Base-by-base conservation (phyloP, 2,113 vertebrate genomes). In the Donacobius atricapilla region DNA sequence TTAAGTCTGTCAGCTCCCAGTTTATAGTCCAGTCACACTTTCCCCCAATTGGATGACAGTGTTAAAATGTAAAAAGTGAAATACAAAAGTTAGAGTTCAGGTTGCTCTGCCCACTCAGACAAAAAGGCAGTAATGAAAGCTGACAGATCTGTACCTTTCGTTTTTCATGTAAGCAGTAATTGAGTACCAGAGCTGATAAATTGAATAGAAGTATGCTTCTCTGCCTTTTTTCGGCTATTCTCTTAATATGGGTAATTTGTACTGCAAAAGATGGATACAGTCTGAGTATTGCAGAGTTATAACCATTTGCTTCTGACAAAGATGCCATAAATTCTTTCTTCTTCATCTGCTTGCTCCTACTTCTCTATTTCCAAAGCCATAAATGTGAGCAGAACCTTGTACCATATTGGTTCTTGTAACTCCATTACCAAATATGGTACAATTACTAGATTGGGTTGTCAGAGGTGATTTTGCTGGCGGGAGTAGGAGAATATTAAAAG, bases 171-270 rank as follows among this genome's bases (percentile, higher is more conserved):
- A 82, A 91, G 65, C 24, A 84, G 50, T 89, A 87, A 89, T 58
- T 85, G 69, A 94, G 28, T 69, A 87, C 18, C 63, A 70, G 80
- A 76, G 23, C 57, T 87, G 73, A 69, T 87, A 91, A 83, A 90
- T 61, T 90, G 58, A 63, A 91, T 42, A 65, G 31, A 82, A 50
- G 35, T 72, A 11, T 64, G 17, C 47, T 83, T 63, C 63, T 93
- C 63, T 90, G 33, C 51, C 71, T 93, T 83, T 73, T 60, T 83
- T 56, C 85, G 13, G 18, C 51, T 90, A 16, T 64, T 44, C 76
- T 91, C 8, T 79, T 89, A 95, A 92, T 79, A 48, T 4, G 42
- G 31, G 22, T 68, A 89, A 87, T 96, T 95, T 89, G 7, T 89
- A 61, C 66, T 71, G n/a, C 37, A 64, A 84, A 72, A 89, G 53